Evolutionary conservation across 2,113 vertebrate species (phyloP).

Genomic region (Lampris incognitus): DNA sequence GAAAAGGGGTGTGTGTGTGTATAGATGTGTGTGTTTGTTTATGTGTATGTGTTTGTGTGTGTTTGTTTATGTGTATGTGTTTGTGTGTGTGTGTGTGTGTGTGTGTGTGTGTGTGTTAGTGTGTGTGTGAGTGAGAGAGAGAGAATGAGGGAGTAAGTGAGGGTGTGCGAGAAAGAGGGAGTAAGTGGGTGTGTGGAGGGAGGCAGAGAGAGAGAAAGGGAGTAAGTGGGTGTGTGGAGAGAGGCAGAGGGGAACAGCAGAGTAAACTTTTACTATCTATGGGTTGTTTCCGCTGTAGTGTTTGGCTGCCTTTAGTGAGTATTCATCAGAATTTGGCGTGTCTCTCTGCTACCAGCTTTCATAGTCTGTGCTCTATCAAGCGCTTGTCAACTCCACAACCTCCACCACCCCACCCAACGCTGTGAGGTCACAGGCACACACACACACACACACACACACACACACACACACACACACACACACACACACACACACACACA

Average conservation of each 20-base stretch:
- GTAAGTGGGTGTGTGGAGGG: constrained; percentile 10
- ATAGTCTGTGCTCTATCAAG: constrained; percentile 23
- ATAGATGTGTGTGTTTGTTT: too few species aligned
- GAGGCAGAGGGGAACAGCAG: background rate
- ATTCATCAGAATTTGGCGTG: constrained; percentile 54
- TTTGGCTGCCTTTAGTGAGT: constrained; percentile 36
- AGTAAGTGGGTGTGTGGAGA: constrained; percentile 5
- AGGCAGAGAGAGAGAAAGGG: background rate
- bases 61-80: too few species aligned
- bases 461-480: constrained; percentile 16
- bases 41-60: too few species aligned
- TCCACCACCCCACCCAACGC: constrained; percentile 28
- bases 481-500: constrained; percentile 36
- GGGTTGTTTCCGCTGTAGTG: constrained; percentile 50
- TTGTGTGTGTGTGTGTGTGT: too few species aligned
- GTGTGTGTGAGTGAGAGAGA: too few species aligned
- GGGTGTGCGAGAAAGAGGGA: too few species aligned
- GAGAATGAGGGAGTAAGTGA: too few species aligned
- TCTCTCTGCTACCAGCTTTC: background rate
- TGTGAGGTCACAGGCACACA: constrained; percentile 54
- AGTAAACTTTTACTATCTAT: constrained; percentile 65
- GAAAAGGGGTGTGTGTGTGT: too few species aligned
- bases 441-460: constrained; percentile 24
- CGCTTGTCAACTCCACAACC: constrained; percentile 36
- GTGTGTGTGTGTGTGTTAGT: too few species aligned